Evolutionary conservation across 2,888 invertebrate genomes (phyloP).

Genomic region (Noctua fimbriata): DNA sequence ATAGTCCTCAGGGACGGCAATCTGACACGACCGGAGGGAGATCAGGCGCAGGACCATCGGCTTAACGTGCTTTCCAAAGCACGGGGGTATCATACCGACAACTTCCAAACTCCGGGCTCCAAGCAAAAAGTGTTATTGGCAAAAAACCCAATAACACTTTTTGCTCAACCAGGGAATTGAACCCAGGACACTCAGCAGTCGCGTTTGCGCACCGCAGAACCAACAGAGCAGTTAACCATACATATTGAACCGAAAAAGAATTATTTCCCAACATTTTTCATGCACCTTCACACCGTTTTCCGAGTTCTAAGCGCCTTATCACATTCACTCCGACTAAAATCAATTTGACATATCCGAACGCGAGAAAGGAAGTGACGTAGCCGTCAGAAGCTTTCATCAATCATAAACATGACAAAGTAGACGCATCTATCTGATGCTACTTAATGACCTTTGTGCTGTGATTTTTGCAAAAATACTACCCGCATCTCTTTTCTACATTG

Average conservation of each 20-base stretch:
- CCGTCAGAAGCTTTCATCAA: slow-evolving; percentile 73
- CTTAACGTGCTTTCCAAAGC: no score
- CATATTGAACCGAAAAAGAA: slow-evolving; percentile 8
- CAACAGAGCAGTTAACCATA: not conserved
- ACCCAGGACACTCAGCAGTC: not conserved
- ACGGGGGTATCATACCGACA: not conserved
- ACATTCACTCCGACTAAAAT: slow-evolving; percentile 55
- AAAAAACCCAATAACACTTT: not conserved
- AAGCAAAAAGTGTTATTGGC: no score
- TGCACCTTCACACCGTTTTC: slow-evolving; percentile 41
- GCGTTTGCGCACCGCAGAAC: not conserved
- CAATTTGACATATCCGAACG: slow-evolving; percentile 64
- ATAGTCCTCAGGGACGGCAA: no score
- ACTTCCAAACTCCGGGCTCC: no score
- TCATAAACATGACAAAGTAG: slow-evolving; percentile 83
- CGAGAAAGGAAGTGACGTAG: slow-evolving; percentile 60
- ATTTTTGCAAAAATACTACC: slow-evolving; percentile 52
- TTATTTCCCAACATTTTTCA: slow-evolving; percentile 50
- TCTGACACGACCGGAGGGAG: no score
- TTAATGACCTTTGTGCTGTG: slow-evolving; percentile 73
- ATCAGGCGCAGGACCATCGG: no score
- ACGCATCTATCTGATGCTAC: slow-evolving; percentile 76
- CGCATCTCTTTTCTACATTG: slow-evolving; percentile 8
- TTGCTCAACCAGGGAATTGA: not conserved
- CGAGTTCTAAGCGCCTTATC: slow-evolving; percentile 24